A percentile compares a stretch with the other conserved stretches of the same genome.
Evolutionary conservation across 2,888 invertebrate species (phyloP).

Genomic region (Seladonia tumulorum): DNA sequence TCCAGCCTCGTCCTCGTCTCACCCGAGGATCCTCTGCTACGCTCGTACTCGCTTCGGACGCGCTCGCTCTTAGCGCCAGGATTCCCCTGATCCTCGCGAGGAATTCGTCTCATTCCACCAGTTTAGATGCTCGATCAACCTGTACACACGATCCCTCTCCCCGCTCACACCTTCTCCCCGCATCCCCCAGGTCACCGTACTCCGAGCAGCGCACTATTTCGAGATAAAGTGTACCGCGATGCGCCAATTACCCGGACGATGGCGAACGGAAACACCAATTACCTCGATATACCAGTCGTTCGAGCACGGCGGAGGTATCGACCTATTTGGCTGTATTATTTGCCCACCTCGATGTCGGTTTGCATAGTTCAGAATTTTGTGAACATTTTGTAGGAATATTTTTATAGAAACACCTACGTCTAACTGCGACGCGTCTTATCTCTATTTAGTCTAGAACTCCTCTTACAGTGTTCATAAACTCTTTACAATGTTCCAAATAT

Average conservation of each 20-base stretch:
- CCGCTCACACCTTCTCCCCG: neutral
- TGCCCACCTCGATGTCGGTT: neutral
- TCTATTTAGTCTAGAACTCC: no score
- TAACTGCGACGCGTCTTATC: no score
- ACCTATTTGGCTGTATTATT: neutral
- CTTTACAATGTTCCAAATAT: no score
- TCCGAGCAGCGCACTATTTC: neutral
- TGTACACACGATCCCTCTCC: neutral
- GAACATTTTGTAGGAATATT: no score
- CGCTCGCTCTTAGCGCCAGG: constrained; percentile 24
- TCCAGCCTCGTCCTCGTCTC: constrained; percentile 59
- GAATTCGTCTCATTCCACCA: constrained; percentile 23
- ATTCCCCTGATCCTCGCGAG: constrained; percentile 11
- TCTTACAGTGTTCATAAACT: no score
- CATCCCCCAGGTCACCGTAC: neutral
- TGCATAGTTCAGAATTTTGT: neutral
- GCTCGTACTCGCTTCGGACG: constrained; percentile 19
- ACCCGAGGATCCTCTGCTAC: neutral
- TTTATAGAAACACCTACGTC: no score
- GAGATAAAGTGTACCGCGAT: neutral
- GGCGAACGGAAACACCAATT: constrained; percentile 27
- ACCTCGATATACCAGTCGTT: neutral
- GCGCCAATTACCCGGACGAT: neutral
- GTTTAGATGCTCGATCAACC: constrained; percentile 33
- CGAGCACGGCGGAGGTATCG: neutral